Evolutionary conservation across 2,113 vertebrate species (phyloP), one percentile per base, ranked within the genome.

Genomic region (Mionectes macconnelli): DNA sequence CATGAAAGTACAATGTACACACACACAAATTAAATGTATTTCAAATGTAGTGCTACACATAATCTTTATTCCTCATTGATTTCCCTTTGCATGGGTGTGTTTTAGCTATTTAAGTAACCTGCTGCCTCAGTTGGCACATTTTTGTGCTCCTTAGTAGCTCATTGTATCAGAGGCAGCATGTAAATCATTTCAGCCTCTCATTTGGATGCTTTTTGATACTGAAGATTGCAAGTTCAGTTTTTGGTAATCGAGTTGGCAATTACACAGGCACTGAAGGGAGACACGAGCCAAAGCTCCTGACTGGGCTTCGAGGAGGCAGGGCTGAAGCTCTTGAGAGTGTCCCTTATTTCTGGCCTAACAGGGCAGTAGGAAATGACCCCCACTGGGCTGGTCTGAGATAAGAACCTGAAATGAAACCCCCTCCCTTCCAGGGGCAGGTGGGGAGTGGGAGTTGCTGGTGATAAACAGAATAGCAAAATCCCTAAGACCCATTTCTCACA

Each of bases 1-100:
- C 7, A 2, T 22, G 23, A 7, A 78, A 75, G 19, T 4, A 17
- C 44, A 56, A 8, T 0, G 5, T 3, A 7, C 11, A 5, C 47
- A n/a, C 28, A 30, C 1, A 18, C 8, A 53, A 40, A 9, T 8
- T 2, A 3, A 64, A 56, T 12, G 7, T 4, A 21, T 27, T 50
- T 59, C 44, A n/a, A 33, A n/a, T 0, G 5, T 3, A 22, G 21
- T 17, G 57, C 87, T 90, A 5, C 25, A 9, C 55, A 53, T 42
- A n/a, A 84, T 47, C 76, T 64, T 59, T 50, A 28, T 53, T 67
- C 33, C 72, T 64, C 37, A 10, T 19, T 35, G 72, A 33, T 69
- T 73, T 84, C 9, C 37, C 25, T 80, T 52, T 21, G 40, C 12
- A 39, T 56, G 3, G 2, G 70, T 45, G 2, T 18, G 35, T 4